Evolutionary conservation across 2,797 vertebrate genomes (phyloP), one percentile per base, ranked within the genome.

Genomic region (Pteronotus mesoamericanus): DNA sequence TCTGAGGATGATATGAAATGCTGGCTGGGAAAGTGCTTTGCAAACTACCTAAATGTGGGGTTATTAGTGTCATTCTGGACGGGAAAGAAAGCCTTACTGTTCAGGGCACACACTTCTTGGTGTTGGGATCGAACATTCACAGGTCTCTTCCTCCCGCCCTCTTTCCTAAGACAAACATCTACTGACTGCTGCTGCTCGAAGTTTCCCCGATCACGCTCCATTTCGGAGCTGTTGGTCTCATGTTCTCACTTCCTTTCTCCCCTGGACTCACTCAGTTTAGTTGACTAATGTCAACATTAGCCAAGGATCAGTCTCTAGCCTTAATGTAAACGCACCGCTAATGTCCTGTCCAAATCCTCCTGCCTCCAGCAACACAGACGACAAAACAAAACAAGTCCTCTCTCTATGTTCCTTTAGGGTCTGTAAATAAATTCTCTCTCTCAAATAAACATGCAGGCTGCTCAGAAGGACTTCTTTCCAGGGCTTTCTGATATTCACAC

Each of bases 201-300:
- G 82, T 24, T 19, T 80, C 83, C 15, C 42, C 59, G 92, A 37
- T 66, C 79, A 39, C 3, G 21, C 29, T 96, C 80, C 5, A 2
- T 42, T 90, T 90, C 88, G 79, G 78, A 84, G 26, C 37, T 32
- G 6, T 37, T 9, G 2, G 19, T n/a, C 61, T 82, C 59, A 24
- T 32, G 44, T 83, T 72, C 66, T 64, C 32, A 46, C n/a, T 95
- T 48, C 59, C 68, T 66, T 84, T 29, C 55, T n/a, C 61, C 69
- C 29, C 51, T 78, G 53, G 34, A 78, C 46, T 53, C 79, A 74
- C 37, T 57, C 48, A 24, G 75, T 94, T 61, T 77, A 94, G 53
- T 46, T 39, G 53, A n/a, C 57, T 82, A 83, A 91, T 79, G 79
- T 92, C 78, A 90, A 19, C 72, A 59, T 78, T 94, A 83, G 69